Conservation (phyloP, 2,888 invertebrate species). For the Dicyrtomina minuta region DNA sequence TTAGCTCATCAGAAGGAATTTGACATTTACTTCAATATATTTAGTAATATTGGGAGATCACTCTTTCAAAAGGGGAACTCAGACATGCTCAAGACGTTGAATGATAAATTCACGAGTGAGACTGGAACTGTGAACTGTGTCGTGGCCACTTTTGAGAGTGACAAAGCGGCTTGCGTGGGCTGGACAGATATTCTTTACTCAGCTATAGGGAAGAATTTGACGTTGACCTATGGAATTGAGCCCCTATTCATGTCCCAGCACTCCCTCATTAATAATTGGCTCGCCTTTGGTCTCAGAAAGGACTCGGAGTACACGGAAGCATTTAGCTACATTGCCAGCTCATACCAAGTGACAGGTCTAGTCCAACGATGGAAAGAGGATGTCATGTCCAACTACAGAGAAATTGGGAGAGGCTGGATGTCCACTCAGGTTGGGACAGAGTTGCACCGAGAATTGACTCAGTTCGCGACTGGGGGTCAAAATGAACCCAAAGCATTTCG, state of each 20-base stretch:
- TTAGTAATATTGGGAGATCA: conserved; percentile 24
- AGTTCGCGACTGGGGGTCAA: not conserved
- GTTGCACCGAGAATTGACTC: not conserved
- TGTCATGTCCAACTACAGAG: not conserved
- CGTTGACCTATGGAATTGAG: conserved; percentile 12
- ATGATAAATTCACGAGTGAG: conserved; percentile 6
- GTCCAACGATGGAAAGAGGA: conserved; percentile 25
- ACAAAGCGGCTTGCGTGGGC: conserved; percentile 18
- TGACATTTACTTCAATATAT: conserved; percentile 20
- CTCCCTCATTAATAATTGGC: conserved; percentile 27
- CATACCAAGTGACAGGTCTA: conserved; percentile 14
- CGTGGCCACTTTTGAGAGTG: not conserved
- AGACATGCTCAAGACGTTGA: conserved; percentile 22
- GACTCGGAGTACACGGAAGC: conserved; percentile 32
- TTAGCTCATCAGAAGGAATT: conserved; percentile 2
- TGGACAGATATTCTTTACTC: conserved; percentile 25
- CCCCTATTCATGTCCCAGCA: conserved; percentile 26
- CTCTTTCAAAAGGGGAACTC: conserved; percentile 25
- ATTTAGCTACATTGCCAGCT: conserved; percentile 24
- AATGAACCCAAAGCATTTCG: conserved; percentile 20
- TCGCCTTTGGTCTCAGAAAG: conserved; percentile 28
- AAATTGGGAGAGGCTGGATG: conserved; percentile 19
- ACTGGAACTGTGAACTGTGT: conserved; percentile 9
- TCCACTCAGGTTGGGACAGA: not conserved
- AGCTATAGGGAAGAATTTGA: conserved; percentile 26